phyloP scores from a whole-genome alignment of 2,888 invertebrate genomes.

The Leistus spinibarbis region DNA sequence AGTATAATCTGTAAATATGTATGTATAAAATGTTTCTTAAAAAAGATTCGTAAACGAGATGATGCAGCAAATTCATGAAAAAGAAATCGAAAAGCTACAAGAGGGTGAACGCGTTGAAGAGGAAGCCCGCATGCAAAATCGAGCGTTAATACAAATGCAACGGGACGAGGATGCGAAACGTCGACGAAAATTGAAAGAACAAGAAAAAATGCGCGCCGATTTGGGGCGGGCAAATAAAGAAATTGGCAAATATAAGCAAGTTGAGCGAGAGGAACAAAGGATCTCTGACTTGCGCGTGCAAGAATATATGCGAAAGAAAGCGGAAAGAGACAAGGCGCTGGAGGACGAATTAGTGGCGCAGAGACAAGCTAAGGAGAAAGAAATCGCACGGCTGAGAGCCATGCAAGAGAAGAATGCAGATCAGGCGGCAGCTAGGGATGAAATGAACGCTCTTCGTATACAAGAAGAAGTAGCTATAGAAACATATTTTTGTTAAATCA shows the following conservation, averaged over 20 bases:
- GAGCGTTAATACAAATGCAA: conserved; percentile 68
- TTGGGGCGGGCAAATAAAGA: conserved; percentile 68
- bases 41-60: conserved; percentile 51
- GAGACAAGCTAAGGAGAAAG: conserved; percentile 67
- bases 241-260: conserved; percentile 64
- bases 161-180: conserved; percentile 67
- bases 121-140: conserved; percentile 68
- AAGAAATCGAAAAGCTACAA: conserved; percentile 61
- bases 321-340: conserved; percentile 64
- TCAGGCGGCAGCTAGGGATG: conserved; percentile 57
- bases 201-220: conserved; percentile 63
- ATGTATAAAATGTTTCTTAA: neutral
- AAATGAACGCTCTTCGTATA: conserved; percentile 59
- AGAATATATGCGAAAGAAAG: conserved; percentile 68
- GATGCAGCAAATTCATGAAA: conserved; percentile 60
- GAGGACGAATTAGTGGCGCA: conserved; percentile 62
- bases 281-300: conserved; percentile 67
- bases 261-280: conserved; percentile 70
- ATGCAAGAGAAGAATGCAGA: conserved; percentile 63
- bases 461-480: conserved; percentile 59
- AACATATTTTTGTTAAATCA: neutral
- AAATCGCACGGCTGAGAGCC: conserved; percentile 60
- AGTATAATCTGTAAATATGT: too few species aligned
- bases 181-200: conserved; percentile 61
- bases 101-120: conserved; percentile 72